A percentile compares a stretch with the other conserved stretches of the same genome.
Conservation (phyloP, 2,888 invertebrate genomes). For the Cerastis rubricosa region DNA sequence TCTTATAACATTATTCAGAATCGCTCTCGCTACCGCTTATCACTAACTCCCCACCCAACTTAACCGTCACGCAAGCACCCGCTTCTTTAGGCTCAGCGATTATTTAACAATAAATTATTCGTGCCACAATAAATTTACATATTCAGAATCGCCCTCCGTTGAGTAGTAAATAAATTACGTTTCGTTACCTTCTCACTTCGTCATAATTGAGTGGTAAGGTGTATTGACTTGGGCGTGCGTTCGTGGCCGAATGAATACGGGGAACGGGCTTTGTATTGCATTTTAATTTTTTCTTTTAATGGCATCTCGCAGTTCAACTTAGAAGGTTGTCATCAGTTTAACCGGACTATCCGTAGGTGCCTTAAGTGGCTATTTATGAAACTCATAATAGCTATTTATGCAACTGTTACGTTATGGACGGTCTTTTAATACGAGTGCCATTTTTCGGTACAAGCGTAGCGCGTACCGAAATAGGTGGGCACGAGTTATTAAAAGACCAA, state of each 20-base stretch:
- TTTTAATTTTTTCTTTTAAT: too few relatives aligned
- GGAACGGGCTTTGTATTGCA: constrained; percentile 6
- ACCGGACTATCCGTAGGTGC: too few relatives aligned
- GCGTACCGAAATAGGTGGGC: too few relatives aligned
- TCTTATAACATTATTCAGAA: not conserved
- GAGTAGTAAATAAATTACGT: constrained; percentile 87
- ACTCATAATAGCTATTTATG: too few relatives aligned
- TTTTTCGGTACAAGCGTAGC: too few relatives aligned
- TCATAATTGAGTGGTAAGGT: constrained; percentile 79
- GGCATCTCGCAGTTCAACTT: too few relatives aligned
- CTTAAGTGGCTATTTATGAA: too few relatives aligned
- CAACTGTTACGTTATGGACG: too few relatives aligned
- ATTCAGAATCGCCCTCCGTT: constrained; percentile 82
- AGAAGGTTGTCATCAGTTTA: too few relatives aligned
- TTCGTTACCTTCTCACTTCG: constrained; percentile 87
- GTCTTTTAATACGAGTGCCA: too few relatives aligned
- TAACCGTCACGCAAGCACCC: constrained; percentile 82
- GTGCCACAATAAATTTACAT: constrained; percentile 84
- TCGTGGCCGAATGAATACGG: constrained; percentile 47
- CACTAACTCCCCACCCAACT: constrained; percentile 15
- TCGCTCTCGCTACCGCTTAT: constrained; percentile 37
- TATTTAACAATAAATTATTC: constrained; percentile 88
- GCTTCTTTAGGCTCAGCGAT: constrained; percentile 84
- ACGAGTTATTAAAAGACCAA: too few relatives aligned
- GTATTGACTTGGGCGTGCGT: constrained; percentile 57